Evolutionary conservation across 2,113 vertebrate genomes (phyloP).

Genomic region (Sylvicapra grimmia): DNA sequence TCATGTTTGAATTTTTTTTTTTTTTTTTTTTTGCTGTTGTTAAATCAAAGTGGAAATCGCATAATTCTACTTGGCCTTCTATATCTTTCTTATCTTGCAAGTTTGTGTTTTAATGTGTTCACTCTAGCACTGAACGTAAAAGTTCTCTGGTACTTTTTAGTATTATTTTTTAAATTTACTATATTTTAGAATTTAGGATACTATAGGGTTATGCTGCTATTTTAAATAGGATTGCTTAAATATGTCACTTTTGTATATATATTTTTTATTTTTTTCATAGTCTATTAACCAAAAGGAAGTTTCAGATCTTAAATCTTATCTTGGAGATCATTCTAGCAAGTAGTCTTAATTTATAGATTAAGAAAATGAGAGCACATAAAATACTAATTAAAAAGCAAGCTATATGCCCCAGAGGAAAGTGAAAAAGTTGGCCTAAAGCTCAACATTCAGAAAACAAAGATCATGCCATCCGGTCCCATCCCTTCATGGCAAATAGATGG

Average conservation of each 20-base stretch:
- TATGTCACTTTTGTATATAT: background rate
- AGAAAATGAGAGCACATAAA: background rate
- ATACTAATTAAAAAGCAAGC: background rate
- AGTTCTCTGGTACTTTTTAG: background rate
- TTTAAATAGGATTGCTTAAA: background rate
- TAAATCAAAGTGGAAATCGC: background rate
- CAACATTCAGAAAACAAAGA: background rate
- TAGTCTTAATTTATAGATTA: background rate
- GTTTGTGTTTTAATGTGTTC: background rate
- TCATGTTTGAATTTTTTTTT: background rate
- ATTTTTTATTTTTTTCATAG: background rate
- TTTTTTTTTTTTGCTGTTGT: background rate
- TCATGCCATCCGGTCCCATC: background rate
- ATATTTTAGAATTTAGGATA: background rate
- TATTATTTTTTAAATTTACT: background rate
- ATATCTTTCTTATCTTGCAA: background rate
- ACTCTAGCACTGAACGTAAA: background rate
- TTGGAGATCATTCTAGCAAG: background rate
- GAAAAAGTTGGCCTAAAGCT: background rate
- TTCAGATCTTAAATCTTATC: background rate
- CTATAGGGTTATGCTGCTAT: background rate
- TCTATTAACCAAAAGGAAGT: background rate
- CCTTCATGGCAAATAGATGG: background rate
- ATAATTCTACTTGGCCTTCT: background rate
- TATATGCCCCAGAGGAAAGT: background rate